These are phyloP conservation scores for Rhombomys opimus DNA, from an alignment of 2,113 vertebrate species.

Conservation along the genomic window DNA sequence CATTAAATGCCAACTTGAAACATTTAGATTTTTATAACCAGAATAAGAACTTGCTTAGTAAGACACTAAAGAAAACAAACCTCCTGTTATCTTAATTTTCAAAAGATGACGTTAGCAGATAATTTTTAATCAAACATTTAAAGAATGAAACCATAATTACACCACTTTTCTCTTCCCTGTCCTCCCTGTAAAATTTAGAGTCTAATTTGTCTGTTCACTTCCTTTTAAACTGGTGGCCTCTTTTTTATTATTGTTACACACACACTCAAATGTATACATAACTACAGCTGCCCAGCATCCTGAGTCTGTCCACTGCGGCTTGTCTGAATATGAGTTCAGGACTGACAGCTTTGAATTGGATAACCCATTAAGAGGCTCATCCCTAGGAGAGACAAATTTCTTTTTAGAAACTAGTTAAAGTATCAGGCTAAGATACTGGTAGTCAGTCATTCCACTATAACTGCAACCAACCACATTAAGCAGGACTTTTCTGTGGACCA, in stretches of 20 bases:
- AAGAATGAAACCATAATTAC: not conserved
- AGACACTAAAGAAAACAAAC: not conserved
- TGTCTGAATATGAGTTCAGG: too few relatives aligned
- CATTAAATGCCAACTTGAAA: not conserved
- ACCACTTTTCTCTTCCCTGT: not conserved
- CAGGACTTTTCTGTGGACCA: not conserved
- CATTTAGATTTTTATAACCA: conserved; percentile 21
- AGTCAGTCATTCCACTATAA: not conserved
- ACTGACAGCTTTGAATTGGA: not conserved
- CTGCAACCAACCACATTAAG: not conserved
- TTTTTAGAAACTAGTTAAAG: not conserved
- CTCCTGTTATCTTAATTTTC: not conserved
- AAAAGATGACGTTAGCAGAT: not conserved
- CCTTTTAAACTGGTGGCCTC: not conserved
- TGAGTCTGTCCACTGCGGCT: not conserved
- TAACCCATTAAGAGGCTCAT: not conserved
- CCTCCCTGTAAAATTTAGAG: not conserved
- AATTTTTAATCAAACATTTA: not conserved
- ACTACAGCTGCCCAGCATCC: too few relatives aligned
- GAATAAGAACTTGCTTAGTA: not conserved
- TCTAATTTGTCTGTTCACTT: not conserved
- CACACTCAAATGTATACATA: not conserved
- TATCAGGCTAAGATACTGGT: not conserved
- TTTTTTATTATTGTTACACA: not conserved
- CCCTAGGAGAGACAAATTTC: not conserved